phyloP scores from a whole-genome alignment of 2,888 invertebrate genomes.

The Saturnia japonica region DNA sequence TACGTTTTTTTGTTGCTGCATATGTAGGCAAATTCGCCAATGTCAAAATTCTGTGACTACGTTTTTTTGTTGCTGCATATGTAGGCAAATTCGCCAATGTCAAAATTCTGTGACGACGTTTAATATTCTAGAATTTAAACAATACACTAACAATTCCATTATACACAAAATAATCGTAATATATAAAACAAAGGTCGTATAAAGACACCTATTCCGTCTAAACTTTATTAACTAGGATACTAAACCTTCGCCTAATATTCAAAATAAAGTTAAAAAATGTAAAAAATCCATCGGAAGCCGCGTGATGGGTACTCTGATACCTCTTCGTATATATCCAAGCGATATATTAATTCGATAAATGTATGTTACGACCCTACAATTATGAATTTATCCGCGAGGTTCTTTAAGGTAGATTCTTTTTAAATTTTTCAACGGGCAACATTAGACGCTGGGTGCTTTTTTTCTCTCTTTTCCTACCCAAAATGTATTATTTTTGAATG shows the following conservation, averaged over 20 bases:
- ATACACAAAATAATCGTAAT: too few relatives aligned
- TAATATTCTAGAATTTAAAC: too few relatives aligned
- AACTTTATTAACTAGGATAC: too few relatives aligned
- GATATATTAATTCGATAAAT: slow-evolving; percentile 74
- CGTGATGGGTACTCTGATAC: slow-evolving; percentile 25
- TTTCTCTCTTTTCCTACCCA: slow-evolving; percentile 16
- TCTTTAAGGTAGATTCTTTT: slow-evolving; percentile 28
- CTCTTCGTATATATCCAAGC: slow-evolving; percentile 37
- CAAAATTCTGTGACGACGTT: too few relatives aligned
- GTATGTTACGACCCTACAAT: slow-evolving; percentile 54
- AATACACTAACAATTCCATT: too few relatives aligned
- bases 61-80: too few relatives aligned
- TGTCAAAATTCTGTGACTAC: too few relatives aligned
- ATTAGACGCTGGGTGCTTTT: slow-evolving; percentile 10
- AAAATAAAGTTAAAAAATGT: neutral
- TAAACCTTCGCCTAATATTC: neutral
- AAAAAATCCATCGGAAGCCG: slow-evolving; percentile 48
- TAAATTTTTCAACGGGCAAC: slow-evolving; percentile 17
- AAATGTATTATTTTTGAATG: slow-evolving; percentile 8
- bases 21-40: too few relatives aligned
- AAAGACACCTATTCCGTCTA: too few relatives aligned
- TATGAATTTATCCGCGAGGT: slow-evolving; percentile 60
- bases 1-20: too few relatives aligned
- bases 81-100: too few relatives aligned
- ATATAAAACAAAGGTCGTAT: too few relatives aligned